phyloP scores from a whole-genome alignment of 2,888 invertebrate genomes.

The Xestia ashworthii region DNA sequence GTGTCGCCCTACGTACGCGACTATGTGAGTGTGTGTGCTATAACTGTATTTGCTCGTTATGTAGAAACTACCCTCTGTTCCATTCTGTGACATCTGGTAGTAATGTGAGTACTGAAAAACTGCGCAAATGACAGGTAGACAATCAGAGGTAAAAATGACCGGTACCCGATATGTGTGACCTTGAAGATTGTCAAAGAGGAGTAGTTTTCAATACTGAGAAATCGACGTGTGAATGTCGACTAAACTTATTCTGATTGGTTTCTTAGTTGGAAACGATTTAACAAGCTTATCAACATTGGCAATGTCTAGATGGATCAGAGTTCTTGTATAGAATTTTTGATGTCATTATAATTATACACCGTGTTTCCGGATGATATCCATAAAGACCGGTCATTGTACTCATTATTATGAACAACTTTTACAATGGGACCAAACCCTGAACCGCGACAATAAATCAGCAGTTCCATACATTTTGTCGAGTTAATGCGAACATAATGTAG shows the following conservation, averaged over 20 bases:
- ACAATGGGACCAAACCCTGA: too few species aligned
- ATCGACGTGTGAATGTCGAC: neutral
- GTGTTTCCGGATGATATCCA: too few species aligned
- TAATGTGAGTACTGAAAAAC: neutral
- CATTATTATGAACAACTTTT: too few species aligned
- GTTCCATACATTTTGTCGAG: too few species aligned
- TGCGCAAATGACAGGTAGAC: neutral
- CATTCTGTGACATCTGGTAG: neutral
- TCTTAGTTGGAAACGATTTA: neutral
- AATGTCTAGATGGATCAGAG: neutral
- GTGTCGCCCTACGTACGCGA: neutral
- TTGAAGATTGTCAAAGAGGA: neutral
- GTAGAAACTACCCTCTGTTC: neutral
- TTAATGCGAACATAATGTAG: too few species aligned
- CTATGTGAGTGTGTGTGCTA: neutral
- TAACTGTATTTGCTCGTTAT: neutral
- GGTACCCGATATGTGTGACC: neutral
- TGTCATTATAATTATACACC: neutral
- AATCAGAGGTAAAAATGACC: neutral
- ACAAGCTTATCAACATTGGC: neutral
- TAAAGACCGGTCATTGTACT: too few species aligned
- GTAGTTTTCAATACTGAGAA: neutral
- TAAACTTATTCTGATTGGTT: neutral
- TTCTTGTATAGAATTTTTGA: neutral
- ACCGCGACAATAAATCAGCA: too few species aligned